Base-by-base conservation (phyloP, 2,113 vertebrate species). In the Silurus glanis region DNA sequence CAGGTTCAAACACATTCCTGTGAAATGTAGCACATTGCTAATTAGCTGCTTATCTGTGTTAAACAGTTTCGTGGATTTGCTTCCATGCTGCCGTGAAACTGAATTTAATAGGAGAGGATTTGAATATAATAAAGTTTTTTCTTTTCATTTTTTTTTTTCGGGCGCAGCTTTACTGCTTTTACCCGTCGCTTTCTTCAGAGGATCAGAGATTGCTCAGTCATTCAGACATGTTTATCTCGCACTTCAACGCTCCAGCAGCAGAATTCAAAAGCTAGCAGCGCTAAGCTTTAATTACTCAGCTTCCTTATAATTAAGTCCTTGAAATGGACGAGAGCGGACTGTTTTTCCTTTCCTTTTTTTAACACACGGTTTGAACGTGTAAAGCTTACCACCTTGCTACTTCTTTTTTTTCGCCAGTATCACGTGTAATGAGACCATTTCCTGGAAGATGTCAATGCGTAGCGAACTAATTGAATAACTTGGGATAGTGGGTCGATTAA, bases 271-370 rank as follows among this genome's bases (percentile, higher is more conserved):
- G 83, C 83, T 84, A 59, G 82, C 82, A 59, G 69, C 13, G 21
- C 69, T 84, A 84, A 84, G 69, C 83, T 59, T 61, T 84, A 84
- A 84, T 84, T 84, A 84, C 83, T 84, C 69, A 25, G 55, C 67
- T 84, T 61, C 67, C 28, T 84, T 74, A 59, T 84, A 84, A 84
- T 84, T 84, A 84, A 74, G 83, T 74, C 56, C 55, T 84, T 74
- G 83, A 84, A 84, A 74, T 25, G n/a, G 55, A 21, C 13, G 9
- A 83, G 59, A 62, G 17, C n/a, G 23, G 64, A 71, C 51, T 4
- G 37, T 55, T 53, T 56, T 59, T 19, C 12, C 7, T 1, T 69
- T 23, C 28, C 56, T 56, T 17, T 75, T 51, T n/a, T 23, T n/a
- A 17, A 79, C 53, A 53, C 12, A 13, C 51, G 74, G 74, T n/a